Percentiles rank a stretch among this genome's conserved stretches.
Evolutionary conservation across 1,140 invertebrate genomes (phyloP).

Genomic region (Octopus sinensis): DNA sequence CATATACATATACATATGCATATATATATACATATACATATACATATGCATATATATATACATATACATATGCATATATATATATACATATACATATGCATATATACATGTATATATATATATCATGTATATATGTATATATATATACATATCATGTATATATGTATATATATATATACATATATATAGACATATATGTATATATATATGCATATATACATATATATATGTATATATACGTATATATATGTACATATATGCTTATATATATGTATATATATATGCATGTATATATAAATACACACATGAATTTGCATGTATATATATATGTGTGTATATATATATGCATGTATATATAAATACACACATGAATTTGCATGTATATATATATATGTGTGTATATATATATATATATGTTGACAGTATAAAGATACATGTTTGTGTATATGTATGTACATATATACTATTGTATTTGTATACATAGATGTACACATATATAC

Average conservation of each 20-base stretch:
- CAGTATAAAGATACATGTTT: not conserved
- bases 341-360: not conserved
- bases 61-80: not conserved
- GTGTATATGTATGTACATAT: not conserved
- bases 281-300: not conserved
- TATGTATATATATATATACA: not conserved
- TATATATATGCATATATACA: not conserved
- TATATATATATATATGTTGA: not conserved
- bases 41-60: not conserved
- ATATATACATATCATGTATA: too few relatives aligned
- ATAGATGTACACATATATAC: not conserved
- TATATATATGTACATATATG: not conserved
- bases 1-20: not conserved
- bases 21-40: conserved; percentile 2
- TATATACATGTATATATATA: too few relatives aligned
- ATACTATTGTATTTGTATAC: not conserved
- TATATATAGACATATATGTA: not conserved
- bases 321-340: not conserved
- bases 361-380: not conserved
- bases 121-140: too few relatives aligned
- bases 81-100: not conserved
- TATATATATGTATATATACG: not conserved
- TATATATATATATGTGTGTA: not conserved
- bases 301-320: not conserved
- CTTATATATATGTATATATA: not conserved